These are phyloP conservation scores for Hemaris fuciformis DNA, from an alignment of 2,888 invertebrate species.

Conservation along the genomic window DNA sequence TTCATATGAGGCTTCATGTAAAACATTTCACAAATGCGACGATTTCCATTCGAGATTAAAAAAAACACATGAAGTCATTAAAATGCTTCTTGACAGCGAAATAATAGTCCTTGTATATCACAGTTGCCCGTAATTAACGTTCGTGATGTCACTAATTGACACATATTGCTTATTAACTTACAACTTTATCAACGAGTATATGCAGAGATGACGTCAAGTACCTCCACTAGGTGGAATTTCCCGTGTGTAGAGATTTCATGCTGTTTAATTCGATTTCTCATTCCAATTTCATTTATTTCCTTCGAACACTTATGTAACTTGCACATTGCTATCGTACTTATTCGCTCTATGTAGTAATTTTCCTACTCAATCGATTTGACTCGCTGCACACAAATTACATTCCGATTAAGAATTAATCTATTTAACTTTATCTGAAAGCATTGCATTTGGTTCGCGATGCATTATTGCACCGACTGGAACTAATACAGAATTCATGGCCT, in stretches of 20 bases:
- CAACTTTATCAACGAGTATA: background rate
- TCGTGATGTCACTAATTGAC: background rate
- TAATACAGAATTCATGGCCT: background rate
- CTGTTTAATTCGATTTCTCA: conserved; percentile 26
- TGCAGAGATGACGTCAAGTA: background rate
- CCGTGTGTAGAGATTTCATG: background rate
- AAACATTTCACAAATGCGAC: no score
- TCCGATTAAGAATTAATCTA: conserved; percentile 1
- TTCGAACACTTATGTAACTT: background rate
- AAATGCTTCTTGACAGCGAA: background rate
- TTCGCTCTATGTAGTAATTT: conserved; percentile 2
- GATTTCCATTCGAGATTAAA: background rate
- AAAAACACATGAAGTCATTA: background rate
- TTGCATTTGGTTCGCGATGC: background rate
- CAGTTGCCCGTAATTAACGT: background rate
- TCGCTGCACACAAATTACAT: conserved; percentile 1
- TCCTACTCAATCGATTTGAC: conserved; percentile 4
- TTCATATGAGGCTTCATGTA: background rate
- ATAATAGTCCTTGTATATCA: background rate
- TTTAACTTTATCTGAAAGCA: background rate
- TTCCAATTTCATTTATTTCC: conserved; percentile 17
- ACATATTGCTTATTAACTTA: background rate
- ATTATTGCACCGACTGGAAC: conserved; percentile 2
- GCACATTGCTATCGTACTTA: background rate
- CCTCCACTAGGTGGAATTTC: background rate